These are phyloP conservation scores for Camptogramma bilineatum DNA, from an alignment of 2,888 invertebrate genomes.

Conservation along the genomic window DNA sequence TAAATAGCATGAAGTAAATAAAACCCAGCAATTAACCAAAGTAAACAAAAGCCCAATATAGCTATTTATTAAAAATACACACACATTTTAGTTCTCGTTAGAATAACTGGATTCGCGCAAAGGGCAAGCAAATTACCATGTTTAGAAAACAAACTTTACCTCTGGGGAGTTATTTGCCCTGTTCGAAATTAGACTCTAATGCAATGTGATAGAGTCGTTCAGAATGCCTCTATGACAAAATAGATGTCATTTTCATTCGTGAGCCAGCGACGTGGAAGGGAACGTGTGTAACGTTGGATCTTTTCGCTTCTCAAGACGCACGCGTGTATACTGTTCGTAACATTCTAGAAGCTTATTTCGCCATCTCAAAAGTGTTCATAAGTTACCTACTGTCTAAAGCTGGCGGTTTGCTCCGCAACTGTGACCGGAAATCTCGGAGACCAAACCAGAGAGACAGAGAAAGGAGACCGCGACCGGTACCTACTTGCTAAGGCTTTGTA, in stretches of 20 bases:
- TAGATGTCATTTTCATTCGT: conserved; percentile 52
- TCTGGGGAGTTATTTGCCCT: background rate
- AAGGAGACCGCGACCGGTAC: too few species aligned
- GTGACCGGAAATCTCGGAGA: too few species aligned
- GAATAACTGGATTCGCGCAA: background rate
- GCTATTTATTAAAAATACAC: conserved; percentile 13
- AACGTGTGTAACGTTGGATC: conserved; percentile 34
- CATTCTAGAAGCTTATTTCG: background rate
- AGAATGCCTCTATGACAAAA: conserved; percentile 38
- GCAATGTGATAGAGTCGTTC: conserved; percentile 16
- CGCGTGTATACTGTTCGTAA: background rate
- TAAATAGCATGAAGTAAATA: conserved; percentile 1
- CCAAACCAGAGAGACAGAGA: too few species aligned
- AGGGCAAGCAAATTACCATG: conserved; percentile 23
- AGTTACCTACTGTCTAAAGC: too few species aligned
- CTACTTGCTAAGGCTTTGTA: too few species aligned
- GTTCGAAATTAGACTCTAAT: conserved; percentile 12
- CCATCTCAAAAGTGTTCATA: too few species aligned
- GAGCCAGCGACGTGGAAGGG: conserved; percentile 45
- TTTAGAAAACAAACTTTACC: conserved; percentile 21
- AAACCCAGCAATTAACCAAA: background rate
- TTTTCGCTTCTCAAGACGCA: background rate
- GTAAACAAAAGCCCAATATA: background rate
- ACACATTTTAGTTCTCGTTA: conserved; percentile 5
- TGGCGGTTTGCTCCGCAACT: too few species aligned